phyloP scores from a whole-genome alignment of 2,888 invertebrate species.

The Zootermopsis nevadensis region DNA sequence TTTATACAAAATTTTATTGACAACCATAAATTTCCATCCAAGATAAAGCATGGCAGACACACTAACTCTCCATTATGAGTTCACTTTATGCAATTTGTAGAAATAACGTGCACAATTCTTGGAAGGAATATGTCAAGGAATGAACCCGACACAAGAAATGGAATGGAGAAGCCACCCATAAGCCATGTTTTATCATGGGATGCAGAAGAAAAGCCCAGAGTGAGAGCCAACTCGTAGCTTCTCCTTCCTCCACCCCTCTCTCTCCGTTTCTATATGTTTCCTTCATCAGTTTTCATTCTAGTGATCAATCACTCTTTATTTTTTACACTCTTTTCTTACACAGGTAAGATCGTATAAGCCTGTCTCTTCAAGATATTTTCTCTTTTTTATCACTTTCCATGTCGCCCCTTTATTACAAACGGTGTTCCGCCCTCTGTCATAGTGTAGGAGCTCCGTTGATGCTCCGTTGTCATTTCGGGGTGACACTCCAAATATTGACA shows the following conservation, averaged over 20 bases:
- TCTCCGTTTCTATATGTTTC: background rate
- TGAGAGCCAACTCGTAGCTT: background rate
- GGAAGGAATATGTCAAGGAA: too few relatives aligned
- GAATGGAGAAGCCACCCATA: background rate
- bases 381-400: background rate
- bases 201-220: background rate
- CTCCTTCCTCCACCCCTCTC: background rate
- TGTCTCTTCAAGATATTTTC: background rate
- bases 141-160: background rate
- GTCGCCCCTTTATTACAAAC: background rate
- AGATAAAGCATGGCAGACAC: too few relatives aligned
- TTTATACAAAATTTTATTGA: too few relatives aligned
- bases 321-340: background rate
- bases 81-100: too few relatives aligned
- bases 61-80: too few relatives aligned
- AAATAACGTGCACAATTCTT: too few relatives aligned
- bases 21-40: too few relatives aligned
- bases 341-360: background rate
- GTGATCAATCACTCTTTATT: constrained; percentile 6
- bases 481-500: constrained; percentile 2
- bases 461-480: background rate
- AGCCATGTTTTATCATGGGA: background rate
- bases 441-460: background rate
- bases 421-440: background rate
- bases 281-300: constrained; percentile 2